Evolutionary conservation across 2,113 vertebrate genomes (phyloP).

Genomic region (Origma solitaria): DNA sequence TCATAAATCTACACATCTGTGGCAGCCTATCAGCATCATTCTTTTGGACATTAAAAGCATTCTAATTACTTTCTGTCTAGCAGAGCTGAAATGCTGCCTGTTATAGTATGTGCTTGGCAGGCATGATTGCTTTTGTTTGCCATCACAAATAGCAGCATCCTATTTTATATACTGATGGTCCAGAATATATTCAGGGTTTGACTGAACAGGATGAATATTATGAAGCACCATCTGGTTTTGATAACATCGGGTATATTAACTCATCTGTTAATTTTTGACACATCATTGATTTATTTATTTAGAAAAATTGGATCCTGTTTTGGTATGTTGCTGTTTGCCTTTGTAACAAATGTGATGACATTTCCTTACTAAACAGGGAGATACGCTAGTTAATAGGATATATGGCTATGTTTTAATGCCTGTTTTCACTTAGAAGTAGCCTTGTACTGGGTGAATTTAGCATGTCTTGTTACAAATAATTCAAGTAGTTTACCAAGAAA

Average conservation of each 20-base stretch:
- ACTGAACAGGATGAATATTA: slow-evolving; percentile 78
- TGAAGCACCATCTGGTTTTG: slow-evolving; percentile 78
- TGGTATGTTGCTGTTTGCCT: slow-evolving; percentile 73
- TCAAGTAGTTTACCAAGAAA: background rate
- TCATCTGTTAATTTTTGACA: slow-evolving; percentile 82
- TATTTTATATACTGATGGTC: slow-evolving; percentile 81
- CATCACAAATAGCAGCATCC: slow-evolving; percentile 84
- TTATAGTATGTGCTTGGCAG: slow-evolving; percentile 84
- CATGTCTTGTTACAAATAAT: slow-evolving; percentile 6
- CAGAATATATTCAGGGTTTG: slow-evolving; percentile 80
- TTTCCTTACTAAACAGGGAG: slow-evolving; percentile 59
- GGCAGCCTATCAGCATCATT: slow-evolving; percentile 87
- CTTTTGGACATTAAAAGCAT: slow-evolving; percentile 88
- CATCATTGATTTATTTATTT: slow-evolving; percentile 81
- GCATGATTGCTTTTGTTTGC: slow-evolving; percentile 88
- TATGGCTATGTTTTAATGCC: slow-evolving; percentile 51
- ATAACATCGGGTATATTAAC: slow-evolving; percentile 74
- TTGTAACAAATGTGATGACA: slow-evolving; percentile 67
- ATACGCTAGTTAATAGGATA: slow-evolving; percentile 54
- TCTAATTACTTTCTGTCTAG: slow-evolving; percentile 88
- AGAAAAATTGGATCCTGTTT: slow-evolving; percentile 75
- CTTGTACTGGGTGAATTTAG: background rate
- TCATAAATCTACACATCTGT: slow-evolving; percentile 99
- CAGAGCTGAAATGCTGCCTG: slow-evolving; percentile 83
- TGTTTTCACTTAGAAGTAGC: slow-evolving; percentile 26